These are phyloP conservation scores for Procambarus virginalis DNA, from an alignment of 1,140 invertebrate genomes.

Conservation along the genomic window DNA sequence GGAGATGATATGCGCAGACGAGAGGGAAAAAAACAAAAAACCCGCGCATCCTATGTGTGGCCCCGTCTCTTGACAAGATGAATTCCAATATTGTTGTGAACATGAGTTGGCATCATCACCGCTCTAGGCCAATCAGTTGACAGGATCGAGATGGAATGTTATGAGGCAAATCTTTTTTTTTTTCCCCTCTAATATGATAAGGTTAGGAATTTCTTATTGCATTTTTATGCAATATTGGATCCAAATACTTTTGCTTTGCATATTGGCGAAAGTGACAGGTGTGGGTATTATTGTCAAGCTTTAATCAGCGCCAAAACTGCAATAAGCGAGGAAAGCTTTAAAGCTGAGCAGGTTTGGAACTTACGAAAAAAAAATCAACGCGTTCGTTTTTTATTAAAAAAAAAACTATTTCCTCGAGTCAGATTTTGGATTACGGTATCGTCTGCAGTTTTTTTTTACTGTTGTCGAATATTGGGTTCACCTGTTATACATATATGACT, in stretches of 20 bases:
- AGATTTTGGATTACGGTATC: neutral
- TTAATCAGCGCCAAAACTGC: neutral
- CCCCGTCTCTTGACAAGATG: slow-evolving; percentile 2
- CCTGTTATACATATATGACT: too few relatives aligned
- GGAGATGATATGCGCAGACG: neutral
- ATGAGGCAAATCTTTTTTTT: slow-evolving; percentile 25
- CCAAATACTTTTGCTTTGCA: neutral
- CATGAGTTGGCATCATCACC: slow-evolving; percentile 21
- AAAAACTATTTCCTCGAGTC: neutral
- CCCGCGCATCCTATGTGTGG: neutral
- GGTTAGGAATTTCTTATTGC: slow-evolving; percentile 12
- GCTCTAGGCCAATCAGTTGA: slow-evolving; percentile 34
- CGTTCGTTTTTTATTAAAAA: neutral
- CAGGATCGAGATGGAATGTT: slow-evolving; percentile 19
- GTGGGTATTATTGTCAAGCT: neutral
- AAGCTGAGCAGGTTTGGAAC: neutral
- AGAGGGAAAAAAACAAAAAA: neutral
- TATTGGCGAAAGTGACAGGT: neutral
- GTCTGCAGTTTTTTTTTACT: neutral
- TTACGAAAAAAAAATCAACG: neutral
- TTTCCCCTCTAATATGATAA: neutral
- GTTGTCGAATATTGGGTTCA: neutral
- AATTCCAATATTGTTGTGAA: slow-evolving; percentile 39
- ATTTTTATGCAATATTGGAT: neutral
- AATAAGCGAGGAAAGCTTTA: neutral